Evolutionary conservation across 2,888 invertebrate species (phyloP).

Genomic region (Perizoma flavofasciatum): DNA sequence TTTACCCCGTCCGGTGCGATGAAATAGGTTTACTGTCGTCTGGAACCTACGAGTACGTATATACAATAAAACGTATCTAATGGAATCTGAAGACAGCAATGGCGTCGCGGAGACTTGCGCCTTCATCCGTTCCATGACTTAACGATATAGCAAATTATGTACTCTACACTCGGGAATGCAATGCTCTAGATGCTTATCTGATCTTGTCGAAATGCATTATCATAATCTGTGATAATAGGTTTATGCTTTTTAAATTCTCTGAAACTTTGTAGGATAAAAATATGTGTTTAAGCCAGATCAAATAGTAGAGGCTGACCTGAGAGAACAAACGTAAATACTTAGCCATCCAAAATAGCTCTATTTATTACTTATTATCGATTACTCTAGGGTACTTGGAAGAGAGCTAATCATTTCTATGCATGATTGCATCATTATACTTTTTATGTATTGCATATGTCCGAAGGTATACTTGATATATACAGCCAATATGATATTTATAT

Average conservation of each 20-base stretch:
- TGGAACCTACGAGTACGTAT: conserved; percentile 15
- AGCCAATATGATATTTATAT: conserved; percentile 1
- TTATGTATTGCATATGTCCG: background rate
- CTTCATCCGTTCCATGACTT: conserved; percentile 32
- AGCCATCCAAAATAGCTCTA: background rate
- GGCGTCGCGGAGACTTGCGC: conserved; percentile 42
- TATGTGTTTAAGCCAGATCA: too few relatives aligned
- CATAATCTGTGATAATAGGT: background rate
- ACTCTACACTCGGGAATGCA: conserved; percentile 17
- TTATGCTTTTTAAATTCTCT: too few relatives aligned
- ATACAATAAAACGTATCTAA: conserved; percentile 24
- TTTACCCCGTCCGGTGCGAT: conserved; percentile 29
- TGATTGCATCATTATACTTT: conserved; percentile 2
- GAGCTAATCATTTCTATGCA: conserved; percentile 1
- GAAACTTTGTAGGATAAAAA: too few relatives aligned
- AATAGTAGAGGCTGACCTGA: too few relatives aligned
- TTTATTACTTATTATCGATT: background rate
- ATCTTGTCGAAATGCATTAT: conserved; percentile 7
- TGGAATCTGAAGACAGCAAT: conserved; percentile 48
- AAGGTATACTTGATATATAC: too few relatives aligned
- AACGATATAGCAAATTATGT: conserved; percentile 28
- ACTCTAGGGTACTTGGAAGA: background rate
- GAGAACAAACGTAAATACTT: too few relatives aligned
- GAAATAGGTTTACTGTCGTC: conserved; percentile 20
- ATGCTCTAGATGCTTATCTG: conserved; percentile 19